A percentile compares a stretch with the other conserved stretches of the same genome.
Conservation (phyloP, 1,140 invertebrate genomes). For the Vollenhovia emeryi region DNA sequence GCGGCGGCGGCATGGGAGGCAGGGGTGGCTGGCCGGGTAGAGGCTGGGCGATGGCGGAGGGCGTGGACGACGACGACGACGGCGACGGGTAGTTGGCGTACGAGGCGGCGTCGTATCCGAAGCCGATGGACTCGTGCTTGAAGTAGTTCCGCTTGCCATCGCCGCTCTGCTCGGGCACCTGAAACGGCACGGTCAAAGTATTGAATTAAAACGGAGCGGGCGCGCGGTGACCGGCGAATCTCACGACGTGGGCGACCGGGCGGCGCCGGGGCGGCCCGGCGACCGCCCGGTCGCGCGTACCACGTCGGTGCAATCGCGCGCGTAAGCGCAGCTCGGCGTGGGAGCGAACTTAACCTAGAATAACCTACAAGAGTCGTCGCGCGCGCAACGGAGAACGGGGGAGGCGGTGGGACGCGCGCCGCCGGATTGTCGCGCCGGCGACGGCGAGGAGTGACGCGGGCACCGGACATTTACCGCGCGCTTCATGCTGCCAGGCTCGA, state of each 20-base stretch:
- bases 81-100: conserved; percentile 73
- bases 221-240: not conserved
- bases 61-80: conserved; percentile 65
- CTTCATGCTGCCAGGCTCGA: conserved; percentile 68
- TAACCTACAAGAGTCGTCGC: not conserved
- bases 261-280: not conserved
- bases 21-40: conserved; percentile 83
- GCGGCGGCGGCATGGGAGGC: conserved; percentile 83
- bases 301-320: too few species aligned
- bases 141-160: conserved; percentile 75
- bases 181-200: conserved; percentile 59
- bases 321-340: not conserved
- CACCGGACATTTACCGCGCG: conserved; percentile 68
- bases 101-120: conserved; percentile 74
- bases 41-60: conserved; percentile 78
- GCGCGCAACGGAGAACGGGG: too few species aligned
- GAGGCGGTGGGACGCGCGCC: too few species aligned
- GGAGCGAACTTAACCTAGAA: conserved; percentile 63
- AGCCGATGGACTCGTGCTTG: conserved; percentile 76
- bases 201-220: conserved; percentile 57
- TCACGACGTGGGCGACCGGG: not conserved
- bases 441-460: not conserved
- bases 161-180: conserved; percentile 76
- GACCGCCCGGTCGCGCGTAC: not conserved
- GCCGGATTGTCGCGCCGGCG: not conserved